Percentiles rank a stretch among this genome's conserved stretches.
phyloP scores from a whole-genome alignment of 2,113 vertebrate species.

The Speoplatyrhinus poulsoni region DNA sequence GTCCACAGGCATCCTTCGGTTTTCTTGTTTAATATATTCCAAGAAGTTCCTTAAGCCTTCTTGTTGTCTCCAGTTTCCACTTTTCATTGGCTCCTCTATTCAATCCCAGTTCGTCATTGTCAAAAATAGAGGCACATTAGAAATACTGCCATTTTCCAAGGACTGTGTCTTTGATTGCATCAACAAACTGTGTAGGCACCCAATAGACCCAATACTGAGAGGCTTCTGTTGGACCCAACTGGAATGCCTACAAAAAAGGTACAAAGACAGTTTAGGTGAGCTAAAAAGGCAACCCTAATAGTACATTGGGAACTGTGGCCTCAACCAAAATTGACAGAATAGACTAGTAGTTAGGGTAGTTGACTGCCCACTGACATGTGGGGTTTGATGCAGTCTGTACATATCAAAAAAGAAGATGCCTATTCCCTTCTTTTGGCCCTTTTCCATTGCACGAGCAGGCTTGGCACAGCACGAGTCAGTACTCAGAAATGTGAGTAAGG shows the following conservation, averaged over 20 bases:
- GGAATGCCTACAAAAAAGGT: conserved; percentile 86
- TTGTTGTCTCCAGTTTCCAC: conserved; percentile 72
- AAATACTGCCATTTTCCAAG: conserved; percentile 99
- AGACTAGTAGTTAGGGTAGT: too few species aligned
- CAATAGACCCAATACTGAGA: conserved; percentile 99
- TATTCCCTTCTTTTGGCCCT: too few species aligned
- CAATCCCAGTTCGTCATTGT: conserved; percentile 85
- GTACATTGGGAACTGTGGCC: not conserved
- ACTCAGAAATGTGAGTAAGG: too few species aligned
- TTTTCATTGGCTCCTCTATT: conserved; percentile 69
- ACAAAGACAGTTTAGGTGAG: conserved; percentile 10
- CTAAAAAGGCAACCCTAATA: not conserved
- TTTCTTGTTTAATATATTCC: conserved; percentile 65
- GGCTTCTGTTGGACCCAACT: conserved; percentile 98
- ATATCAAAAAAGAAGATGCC: too few species aligned
- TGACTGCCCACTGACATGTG: too few species aligned
- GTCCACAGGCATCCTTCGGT: conserved; percentile 74
- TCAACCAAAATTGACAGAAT: too few species aligned
- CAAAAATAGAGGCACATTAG: conserved; percentile 98
- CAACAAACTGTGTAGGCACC: conserved; percentile 98
- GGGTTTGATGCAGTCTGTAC: too few species aligned
- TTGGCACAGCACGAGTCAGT: too few species aligned
- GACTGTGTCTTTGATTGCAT: conserved; percentile 99
- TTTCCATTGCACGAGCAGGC: too few species aligned
- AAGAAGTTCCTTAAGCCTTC: conserved; percentile 67